Conservation (phyloP, 2,888 invertebrate genomes). For the Linyphia triangularis region DNA sequence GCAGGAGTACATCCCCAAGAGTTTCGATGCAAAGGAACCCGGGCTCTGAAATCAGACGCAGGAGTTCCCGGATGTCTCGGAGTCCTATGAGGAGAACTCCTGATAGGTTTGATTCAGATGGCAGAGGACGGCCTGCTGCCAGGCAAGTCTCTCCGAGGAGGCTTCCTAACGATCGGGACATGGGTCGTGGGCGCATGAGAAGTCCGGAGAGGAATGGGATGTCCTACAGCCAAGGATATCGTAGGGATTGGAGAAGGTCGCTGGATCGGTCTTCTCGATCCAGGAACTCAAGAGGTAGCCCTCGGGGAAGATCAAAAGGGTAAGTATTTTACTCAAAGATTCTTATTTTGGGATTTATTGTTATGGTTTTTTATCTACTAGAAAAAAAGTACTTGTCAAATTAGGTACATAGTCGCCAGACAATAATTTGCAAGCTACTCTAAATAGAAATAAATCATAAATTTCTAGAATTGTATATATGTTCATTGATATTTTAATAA, state of each 20-base stretch:
- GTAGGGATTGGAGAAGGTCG: slow-evolving; percentile 36
- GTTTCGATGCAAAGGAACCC: slow-evolving; percentile 20
- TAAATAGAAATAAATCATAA: too few species aligned
- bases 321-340: too few species aligned
- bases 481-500: too few species aligned
- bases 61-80: slow-evolving; percentile 38
- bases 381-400: too few species aligned
- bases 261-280: slow-evolving; percentile 27
- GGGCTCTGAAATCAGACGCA: slow-evolving; percentile 4
- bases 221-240: slow-evolving; percentile 34
- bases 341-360: too few species aligned
- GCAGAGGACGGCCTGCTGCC: too few species aligned
- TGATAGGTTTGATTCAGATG: slow-evolving; percentile 37
- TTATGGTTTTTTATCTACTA: too few species aligned
- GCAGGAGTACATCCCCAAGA: slow-evolving; percentile 58
- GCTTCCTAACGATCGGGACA: neutral
- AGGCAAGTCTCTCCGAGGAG: neutral
- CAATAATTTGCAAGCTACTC: too few species aligned
- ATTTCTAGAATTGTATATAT: too few species aligned
- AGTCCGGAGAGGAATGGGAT: slow-evolving; percentile 53
- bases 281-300: slow-evolving; percentile 48
- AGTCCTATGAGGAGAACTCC: slow-evolving; percentile 33
- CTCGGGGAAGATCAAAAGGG: slow-evolving; percentile 29
- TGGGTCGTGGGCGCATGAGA: slow-evolving; percentile 9
- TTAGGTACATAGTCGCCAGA: too few species aligned